Conservation (phyloP, 2,113 vertebrate species). For the Ctenodactylus gundi region DNA sequence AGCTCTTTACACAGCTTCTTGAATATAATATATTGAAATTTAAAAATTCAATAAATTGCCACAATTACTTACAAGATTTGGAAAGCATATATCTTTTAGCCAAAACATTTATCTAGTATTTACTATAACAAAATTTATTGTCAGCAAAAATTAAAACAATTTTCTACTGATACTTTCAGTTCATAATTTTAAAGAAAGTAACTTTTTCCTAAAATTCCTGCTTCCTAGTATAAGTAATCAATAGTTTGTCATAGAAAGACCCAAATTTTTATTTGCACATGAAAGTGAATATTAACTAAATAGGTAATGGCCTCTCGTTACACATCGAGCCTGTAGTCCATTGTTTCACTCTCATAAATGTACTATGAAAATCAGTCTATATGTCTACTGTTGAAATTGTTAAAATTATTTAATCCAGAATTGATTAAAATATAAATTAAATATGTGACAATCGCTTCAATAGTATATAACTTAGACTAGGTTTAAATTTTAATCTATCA, state of each 20-base stretch:
- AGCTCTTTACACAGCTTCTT: not conserved
- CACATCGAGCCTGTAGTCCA: not conserved
- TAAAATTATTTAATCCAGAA: not conserved
- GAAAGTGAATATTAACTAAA: not conserved
- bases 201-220: not conserved
- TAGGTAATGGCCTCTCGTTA: not conserved
- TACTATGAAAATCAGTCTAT: not conserved
- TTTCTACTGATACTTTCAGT: not conserved
- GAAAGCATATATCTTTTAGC: not conserved
- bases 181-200: not conserved
- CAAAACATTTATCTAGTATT: not conserved
- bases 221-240: not conserved
- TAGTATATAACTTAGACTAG: not conserved
- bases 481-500: not conserved
- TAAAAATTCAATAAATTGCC: not conserved
- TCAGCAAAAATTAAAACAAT: not conserved
- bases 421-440: constrained; percentile 45
- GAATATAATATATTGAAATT: not conserved
- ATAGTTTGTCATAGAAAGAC: not conserved
- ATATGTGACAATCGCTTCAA: constrained; percentile 24
- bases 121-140: not conserved
- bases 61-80: not conserved
- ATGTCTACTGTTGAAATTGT: not conserved
- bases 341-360: constrained; percentile 19
- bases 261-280: not conserved